These are phyloP conservation scores for Poecilia latipinna DNA, from an alignment of 2,113 vertebrate genomes.

Conservation along the genomic window DNA sequence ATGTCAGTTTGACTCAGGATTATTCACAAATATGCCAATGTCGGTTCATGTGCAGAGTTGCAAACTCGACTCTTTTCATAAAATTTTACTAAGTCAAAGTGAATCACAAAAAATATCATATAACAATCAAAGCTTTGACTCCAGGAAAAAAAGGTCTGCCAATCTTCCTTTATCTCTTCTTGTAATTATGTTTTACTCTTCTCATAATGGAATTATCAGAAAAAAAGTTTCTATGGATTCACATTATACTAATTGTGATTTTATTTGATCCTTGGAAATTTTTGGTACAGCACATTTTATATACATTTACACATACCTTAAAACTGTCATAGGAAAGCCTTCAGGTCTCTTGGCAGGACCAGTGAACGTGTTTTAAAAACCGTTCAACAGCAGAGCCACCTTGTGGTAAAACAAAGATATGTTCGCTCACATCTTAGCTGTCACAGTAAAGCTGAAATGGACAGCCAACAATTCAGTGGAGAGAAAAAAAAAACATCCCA, in stretches of 20 bases:
- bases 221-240: too few species aligned
- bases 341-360: background rate
- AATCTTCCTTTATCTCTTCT: too few species aligned
- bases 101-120: too few species aligned
- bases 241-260: too few species aligned
- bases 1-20: background rate
- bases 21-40: background rate
- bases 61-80: background rate
- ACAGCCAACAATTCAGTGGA: constrained; percentile 60
- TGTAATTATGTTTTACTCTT: too few species aligned
- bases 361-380: background rate
- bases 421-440: constrained; percentile 65
- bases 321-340: too few species aligned
- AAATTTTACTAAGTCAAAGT: background rate
- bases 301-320: too few species aligned
- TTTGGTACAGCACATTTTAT: too few species aligned
- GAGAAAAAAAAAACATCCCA: constrained; percentile 60
- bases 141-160: too few species aligned
- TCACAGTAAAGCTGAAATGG: constrained; percentile 71
- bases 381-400: constrained; percentile 42
- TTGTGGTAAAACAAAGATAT: constrained; percentile 60
- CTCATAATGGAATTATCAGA: too few species aligned
- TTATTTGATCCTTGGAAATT: too few species aligned
- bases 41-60: background rate
- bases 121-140: too few species aligned